Evolutionary conservation across 1,140 invertebrate genomes (phyloP).

Genomic region (Bombus waltoni): DNA sequence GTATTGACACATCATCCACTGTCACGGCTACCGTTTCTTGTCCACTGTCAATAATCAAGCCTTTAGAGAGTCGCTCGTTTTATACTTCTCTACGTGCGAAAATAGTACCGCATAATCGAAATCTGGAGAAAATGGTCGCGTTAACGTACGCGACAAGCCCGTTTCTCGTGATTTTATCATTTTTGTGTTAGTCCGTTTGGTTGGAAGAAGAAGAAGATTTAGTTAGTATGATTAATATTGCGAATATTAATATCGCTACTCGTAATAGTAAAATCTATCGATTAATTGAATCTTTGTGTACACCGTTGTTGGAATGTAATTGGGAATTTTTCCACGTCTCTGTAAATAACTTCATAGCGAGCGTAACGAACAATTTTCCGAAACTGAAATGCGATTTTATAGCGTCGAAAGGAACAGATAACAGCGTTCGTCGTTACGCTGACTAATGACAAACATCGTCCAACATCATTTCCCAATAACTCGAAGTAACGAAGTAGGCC

Average conservation of each 20-base stretch:
- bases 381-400: not conserved
- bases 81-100: not conserved
- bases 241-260: too few relatives aligned
- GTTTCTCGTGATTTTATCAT: too few relatives aligned
- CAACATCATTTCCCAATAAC: not conserved
- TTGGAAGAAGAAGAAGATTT: too few relatives aligned
- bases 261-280: too few relatives aligned
- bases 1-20: slow-evolving; percentile 22
- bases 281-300: not conserved
- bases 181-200: too few relatives aligned
- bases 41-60: not conserved
- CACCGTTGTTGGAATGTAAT: too few relatives aligned
- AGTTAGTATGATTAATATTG: too few relatives aligned
- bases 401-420: not conserved
- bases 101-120: not conserved
- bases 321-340: too few relatives aligned
- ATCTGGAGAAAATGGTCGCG: too few relatives aligned
- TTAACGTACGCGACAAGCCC: too few relatives aligned
- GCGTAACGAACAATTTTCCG: not conserved
- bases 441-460: not conserved
- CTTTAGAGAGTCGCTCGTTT: not conserved
- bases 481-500: not conserved
- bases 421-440: not conserved
- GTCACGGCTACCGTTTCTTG: not conserved
- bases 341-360: not conserved